Percentiles rank a stretch among this genome's conserved stretches.
phyloP scores from a whole-genome alignment of 2,888 invertebrate species.

The Cremastobaeus sp. region DNA sequence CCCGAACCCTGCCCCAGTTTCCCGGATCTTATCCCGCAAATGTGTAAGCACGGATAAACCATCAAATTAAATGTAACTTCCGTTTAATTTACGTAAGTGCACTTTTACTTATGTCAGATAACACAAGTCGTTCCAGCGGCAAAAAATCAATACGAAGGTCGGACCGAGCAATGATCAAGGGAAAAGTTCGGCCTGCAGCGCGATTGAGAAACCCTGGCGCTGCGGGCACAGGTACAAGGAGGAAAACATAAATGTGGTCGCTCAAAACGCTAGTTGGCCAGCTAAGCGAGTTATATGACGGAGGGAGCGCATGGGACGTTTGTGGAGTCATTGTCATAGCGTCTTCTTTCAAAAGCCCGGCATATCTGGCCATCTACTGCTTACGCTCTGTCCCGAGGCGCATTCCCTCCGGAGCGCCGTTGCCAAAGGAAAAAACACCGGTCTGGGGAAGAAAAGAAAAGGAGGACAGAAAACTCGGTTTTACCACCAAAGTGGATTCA shows the following conservation, averaged over 20 bases:
- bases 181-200: conserved; percentile 43
- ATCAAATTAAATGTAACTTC: conserved; percentile 30
- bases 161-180: conserved; percentile 32
- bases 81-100: conserved; percentile 52
- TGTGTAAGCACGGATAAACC: conserved; percentile 16
- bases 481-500: conserved; percentile 60
- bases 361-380: conserved; percentile 65
- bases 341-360: conserved; percentile 62
- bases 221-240: conserved; percentile 31
- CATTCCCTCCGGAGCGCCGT: conserved; percentile 26
- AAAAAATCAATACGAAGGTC: conserved; percentile 48
- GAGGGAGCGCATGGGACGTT: conserved; percentile 61
- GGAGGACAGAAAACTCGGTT: conserved; percentile 48
- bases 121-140: conserved; percentile 23
- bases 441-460: conserved; percentile 16
- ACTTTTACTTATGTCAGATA: conserved; percentile 36
- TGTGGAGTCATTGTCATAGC: conserved; percentile 75
- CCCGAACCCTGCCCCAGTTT: not conserved
- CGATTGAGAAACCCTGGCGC: conserved; percentile 50
- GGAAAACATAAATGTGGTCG: conserved; percentile 45
- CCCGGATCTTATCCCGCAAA: conserved; percentile 1
- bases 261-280: conserved; percentile 40
- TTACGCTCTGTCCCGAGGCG: conserved; percentile 48
- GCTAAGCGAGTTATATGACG: conserved; percentile 32
- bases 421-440: conserved; percentile 31